Evolutionary conservation across 2,888 invertebrate genomes (phyloP), one percentile per base, ranked within the genome.

Genomic region (Parascotia fuliginaria): DNA sequence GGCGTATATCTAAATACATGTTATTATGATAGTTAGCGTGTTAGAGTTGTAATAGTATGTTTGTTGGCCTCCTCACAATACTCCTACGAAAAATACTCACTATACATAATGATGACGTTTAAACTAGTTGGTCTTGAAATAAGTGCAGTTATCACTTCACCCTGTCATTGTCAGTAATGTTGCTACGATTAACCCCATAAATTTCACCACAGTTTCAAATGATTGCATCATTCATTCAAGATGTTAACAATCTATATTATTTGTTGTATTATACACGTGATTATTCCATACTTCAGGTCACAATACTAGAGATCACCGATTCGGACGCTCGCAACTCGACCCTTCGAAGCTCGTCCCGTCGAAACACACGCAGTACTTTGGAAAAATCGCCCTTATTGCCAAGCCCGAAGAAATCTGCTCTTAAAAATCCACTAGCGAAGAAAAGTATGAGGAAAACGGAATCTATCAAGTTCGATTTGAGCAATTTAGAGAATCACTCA

Each of bases 401-500:
- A 7, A 80, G 71, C 42, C 83, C 87, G 0, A 79, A 70, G 40
- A 90, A 91, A 50, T 91, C 92, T 0, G 83, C 90, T 0, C 77
- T 89, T 15, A 87, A 82, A 43, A 80, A 86, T 38, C 83, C 83
- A 3, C 59, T 39, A 5, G 56, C 73, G 0, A 80, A 79, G 49
- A 74, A 65, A 15, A 70, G 59, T 11, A 38, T 48, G 4, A 76
- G 85, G 32, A 89, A 87, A 55, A 77, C 74, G 0, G 91, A 90
- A 19, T 86, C 87, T 6, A 92, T 92, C 34, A 88, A 87, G 42
- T 90, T 92, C 50, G 91, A 92, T 50, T 64, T 91, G 3, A 88
- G 88, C 56, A 89, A 90, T 58, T 59, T 91, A 1, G 82, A 83
- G 28, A 63, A 50, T 14, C 46, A 52, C 2, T 32, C 53, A 0